Percentiles rank a stretch among this genome's conserved stretches.
These are phyloP conservation scores for Gambusia yucatana DNA, from an alignment of 2,797 vertebrate species.

Conservation along the genomic window DNA sequence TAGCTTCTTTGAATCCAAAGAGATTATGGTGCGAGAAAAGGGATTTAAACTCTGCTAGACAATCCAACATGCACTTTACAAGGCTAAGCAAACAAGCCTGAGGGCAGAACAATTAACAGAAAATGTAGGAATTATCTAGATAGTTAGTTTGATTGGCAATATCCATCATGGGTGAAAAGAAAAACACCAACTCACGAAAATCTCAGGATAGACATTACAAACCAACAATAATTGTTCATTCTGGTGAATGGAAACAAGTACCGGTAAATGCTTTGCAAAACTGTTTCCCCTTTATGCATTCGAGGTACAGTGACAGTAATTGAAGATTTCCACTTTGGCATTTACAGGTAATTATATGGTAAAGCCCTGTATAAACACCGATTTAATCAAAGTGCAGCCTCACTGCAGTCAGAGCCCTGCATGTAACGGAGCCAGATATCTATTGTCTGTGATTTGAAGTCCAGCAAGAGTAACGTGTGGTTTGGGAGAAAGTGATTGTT, in stretches of 20 bases:
- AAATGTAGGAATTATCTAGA: constrained; percentile 8
- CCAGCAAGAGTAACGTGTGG: constrained; percentile 47
- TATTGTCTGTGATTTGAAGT: constrained; percentile 34
- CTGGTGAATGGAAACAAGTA: constrained; percentile 37
- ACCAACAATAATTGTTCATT: constrained; percentile 25
- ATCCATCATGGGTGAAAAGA: constrained; percentile 21
- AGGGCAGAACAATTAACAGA: background rate
- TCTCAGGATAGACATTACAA: constrained; percentile 21
- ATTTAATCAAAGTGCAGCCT: constrained; percentile 21
- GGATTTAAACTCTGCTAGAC: constrained; percentile 12
- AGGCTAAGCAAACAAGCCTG: background rate
- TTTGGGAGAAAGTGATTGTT: constrained; percentile 66
- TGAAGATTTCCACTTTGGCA: constrained; percentile 52
- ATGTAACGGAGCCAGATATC: constrained; percentile 3
- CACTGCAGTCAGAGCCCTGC: constrained; percentile 17
- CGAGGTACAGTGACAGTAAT: constrained; percentile 36
- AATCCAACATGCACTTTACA: constrained; percentile 1
- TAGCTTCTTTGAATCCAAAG: background rate
- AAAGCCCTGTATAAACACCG: constrained; percentile 37
- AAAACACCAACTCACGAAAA: constrained; percentile 12
- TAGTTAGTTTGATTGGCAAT: constrained; percentile 7
- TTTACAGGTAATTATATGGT: constrained; percentile 42
- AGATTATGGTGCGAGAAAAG: background rate
- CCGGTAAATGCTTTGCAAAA: constrained; percentile 29
- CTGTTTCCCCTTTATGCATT: constrained; percentile 43